Percentiles rank a stretch among this genome's conserved stretches.
phyloP scores from a whole-genome alignment of 2,113 vertebrate genomes.

The Proteles cristata region DNA sequence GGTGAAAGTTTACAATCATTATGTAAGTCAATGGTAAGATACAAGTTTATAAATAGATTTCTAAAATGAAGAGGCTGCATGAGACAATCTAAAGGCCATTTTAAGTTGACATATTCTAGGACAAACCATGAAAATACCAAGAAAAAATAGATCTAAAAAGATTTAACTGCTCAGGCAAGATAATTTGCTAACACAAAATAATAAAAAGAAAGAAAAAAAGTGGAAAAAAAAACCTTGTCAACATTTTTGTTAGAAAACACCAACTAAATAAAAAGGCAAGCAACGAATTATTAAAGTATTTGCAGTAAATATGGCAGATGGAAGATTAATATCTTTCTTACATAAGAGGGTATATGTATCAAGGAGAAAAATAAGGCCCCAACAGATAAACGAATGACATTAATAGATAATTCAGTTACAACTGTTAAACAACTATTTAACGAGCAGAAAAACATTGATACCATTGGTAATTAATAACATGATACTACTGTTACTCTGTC shows the following conservation, averaged over 20 bases:
- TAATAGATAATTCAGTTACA: conserved; percentile 2
- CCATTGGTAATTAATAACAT: background rate
- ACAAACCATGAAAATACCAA: background rate
- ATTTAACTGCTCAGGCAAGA: background rate
- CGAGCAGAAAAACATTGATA: background rate
- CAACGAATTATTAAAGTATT: background rate
- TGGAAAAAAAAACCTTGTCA: background rate
- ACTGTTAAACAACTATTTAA: background rate
- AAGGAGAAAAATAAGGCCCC: conserved; percentile 4
- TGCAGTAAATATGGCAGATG: background rate
- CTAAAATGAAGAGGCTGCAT: conserved; percentile 20
- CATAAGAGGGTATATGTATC: background rate
- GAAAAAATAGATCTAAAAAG: background rate
- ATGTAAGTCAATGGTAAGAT: background rate
- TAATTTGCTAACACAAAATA: background rate
- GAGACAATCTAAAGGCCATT: background rate
- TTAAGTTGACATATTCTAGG: background rate
- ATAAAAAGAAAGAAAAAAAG: background rate
- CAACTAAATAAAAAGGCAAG: conserved; percentile 32
- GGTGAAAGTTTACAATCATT: background rate
- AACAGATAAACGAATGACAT: background rate
- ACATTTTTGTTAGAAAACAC: background rate
- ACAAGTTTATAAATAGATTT: conserved; percentile 1
- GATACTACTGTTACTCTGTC: background rate
- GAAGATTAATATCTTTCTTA: background rate